These are phyloP conservation scores for Hyla sarda DNA, from an alignment of 2,113 vertebrate species.

Conservation along the genomic window DNA sequence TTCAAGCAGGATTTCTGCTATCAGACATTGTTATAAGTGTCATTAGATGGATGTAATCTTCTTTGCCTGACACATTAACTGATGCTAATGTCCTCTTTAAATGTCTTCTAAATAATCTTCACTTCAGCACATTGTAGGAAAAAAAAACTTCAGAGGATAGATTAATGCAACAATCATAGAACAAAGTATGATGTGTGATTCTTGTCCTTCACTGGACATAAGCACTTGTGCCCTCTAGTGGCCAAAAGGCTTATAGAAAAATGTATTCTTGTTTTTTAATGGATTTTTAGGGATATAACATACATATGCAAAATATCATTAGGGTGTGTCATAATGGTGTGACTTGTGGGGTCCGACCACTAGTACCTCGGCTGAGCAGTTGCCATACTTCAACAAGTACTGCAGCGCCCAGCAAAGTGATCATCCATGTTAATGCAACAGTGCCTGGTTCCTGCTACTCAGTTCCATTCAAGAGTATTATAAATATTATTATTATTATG, in stretches of 20 bases:
- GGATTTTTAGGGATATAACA: background rate
- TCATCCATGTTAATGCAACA: too few species aligned
- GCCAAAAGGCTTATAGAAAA: background rate
- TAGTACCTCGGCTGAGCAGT: too few species aligned
- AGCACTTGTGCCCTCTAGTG: background rate
- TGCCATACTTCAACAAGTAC: too few species aligned
- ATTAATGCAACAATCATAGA: conserved; percentile 6
- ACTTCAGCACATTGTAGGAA: conserved; percentile 10
- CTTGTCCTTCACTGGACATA: conserved; percentile 3
- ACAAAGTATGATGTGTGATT: conserved; percentile 24
- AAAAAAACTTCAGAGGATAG: background rate
- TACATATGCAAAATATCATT: background rate
- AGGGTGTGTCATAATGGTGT: background rate
- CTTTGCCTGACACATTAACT: conserved; percentile 20
- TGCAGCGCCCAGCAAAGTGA: too few species aligned
- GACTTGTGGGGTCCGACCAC: background rate
- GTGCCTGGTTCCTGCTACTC: too few species aligned
- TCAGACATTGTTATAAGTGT: conserved; percentile 10
- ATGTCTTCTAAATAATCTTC: conserved; percentile 36
- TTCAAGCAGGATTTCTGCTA: background rate
- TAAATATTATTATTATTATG: too few species aligned
- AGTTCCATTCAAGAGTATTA: too few species aligned
- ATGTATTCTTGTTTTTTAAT: background rate
- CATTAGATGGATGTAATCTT: conserved; percentile 11
- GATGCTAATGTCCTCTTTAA: conserved; percentile 26